phyloP scores from a whole-genome alignment of 2,113 vertebrate genomes.

The human (Homo sapiens) region DNA sequence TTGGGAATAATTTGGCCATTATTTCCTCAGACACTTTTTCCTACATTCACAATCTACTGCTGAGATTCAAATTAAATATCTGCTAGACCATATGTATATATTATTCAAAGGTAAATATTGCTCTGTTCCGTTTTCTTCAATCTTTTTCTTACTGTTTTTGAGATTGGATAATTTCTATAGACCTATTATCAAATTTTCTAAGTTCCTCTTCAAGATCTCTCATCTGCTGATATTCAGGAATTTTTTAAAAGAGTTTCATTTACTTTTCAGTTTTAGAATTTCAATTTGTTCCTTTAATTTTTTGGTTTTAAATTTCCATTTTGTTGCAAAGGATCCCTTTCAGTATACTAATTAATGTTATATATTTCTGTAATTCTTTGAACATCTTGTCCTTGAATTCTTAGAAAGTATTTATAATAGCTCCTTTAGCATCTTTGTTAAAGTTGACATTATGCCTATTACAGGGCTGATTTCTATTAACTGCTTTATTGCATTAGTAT shows the following conservation, averaged over 20 bases:
- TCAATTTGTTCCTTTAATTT: not conserved
- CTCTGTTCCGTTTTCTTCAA: not conserved
- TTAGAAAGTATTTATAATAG: not conserved
- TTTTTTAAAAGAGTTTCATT: not conserved
- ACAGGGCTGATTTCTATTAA: not conserved
- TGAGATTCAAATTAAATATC: not conserved
- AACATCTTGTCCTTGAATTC: not conserved
- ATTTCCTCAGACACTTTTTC: not conserved
- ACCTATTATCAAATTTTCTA: not conserved
- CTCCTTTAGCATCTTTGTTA: not conserved
- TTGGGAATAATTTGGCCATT: not conserved
- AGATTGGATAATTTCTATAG: not conserved
- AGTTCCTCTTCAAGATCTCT: not conserved
- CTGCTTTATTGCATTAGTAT: not conserved
- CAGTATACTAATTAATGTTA: not conserved
- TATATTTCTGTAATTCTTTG: not conserved
- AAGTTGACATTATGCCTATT: not conserved
- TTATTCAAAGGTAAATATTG: not conserved
- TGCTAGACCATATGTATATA: not conserved
- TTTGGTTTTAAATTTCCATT: not conserved
- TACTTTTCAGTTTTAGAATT: not conserved
- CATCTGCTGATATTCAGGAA: not conserved
- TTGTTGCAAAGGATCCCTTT: not conserved
- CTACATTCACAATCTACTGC: not conserved
- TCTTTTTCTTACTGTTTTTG: not conserved